Evolutionary conservation across 2,888 invertebrate species (phyloP).

Genomic region (Terebella lapidaria): DNA sequence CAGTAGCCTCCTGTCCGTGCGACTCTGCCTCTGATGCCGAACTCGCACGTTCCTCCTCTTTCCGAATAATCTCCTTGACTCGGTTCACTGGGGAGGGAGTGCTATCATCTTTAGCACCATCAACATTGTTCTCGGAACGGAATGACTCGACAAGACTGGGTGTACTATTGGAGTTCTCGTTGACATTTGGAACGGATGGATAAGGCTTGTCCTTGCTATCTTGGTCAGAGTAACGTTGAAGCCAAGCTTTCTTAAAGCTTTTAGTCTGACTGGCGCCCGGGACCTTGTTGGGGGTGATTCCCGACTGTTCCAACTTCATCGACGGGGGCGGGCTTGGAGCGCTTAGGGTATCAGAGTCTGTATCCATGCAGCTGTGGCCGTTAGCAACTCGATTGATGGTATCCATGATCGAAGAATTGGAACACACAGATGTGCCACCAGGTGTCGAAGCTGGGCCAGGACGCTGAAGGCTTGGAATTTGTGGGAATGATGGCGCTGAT

Average conservation of each 20-base stretch:
- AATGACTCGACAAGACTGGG: background rate
- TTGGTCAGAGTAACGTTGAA: constrained; percentile 3
- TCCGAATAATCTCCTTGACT: background rate
- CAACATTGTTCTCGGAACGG: background rate
- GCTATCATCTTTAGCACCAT: background rate
- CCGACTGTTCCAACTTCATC: background rate
- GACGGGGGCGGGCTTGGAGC: constrained; percentile 47
- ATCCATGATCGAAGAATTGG: constrained; percentile 33
- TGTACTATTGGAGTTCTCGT: background rate
- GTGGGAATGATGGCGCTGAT: too few relatives aligned
- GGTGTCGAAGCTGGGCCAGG: constrained; percentile 14
- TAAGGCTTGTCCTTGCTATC: background rate
- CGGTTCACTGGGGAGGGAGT: background rate
- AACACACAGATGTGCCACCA: constrained; percentile 18
- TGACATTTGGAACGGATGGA: too few relatives aligned
- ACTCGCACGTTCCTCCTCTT: background rate
- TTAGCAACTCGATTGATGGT: constrained; percentile 46
- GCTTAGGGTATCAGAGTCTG: constrained; percentile 51
- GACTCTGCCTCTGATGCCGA: background rate
- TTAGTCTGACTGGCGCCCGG: constrained; percentile 1
- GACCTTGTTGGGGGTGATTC: background rate
- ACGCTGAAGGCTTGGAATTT: background rate
- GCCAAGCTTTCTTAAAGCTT: constrained; percentile 7
- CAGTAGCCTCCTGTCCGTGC: background rate
- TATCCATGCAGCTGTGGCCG: constrained; percentile 33